Conservation (phyloP, 2,797 vertebrate species). For the Margarornis squamiger region DNA sequence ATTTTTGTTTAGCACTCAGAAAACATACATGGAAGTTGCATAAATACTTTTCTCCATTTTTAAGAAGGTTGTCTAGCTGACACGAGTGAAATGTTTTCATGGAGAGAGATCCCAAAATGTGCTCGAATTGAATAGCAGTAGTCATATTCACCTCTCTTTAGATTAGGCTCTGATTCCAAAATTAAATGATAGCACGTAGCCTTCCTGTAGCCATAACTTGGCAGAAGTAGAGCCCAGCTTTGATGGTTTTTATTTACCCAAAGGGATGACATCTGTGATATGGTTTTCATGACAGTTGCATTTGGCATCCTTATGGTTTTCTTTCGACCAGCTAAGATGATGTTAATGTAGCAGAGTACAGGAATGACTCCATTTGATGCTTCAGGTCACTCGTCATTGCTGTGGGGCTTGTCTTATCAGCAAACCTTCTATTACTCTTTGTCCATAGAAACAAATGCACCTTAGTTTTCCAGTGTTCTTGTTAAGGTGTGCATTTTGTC, state of each 20-base stretch:
- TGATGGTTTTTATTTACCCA: not conserved
- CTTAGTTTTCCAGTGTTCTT: not conserved
- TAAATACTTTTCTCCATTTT: not conserved
- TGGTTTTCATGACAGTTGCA: not conserved
- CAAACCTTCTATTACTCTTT: not conserved
- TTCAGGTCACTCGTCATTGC: not conserved
- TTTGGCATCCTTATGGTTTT: not conserved
- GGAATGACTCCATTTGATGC: not conserved
- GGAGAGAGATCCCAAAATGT: not conserved
- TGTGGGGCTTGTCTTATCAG: not conserved
- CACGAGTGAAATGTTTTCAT: not conserved
- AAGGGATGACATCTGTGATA: not conserved
- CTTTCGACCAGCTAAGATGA: not conserved
- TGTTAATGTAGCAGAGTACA: not conserved
- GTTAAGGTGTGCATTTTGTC: not conserved
- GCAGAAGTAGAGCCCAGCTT: not conserved
- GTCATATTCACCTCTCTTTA: not conserved
- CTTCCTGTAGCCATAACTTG: not conserved
- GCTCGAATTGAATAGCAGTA: not conserved
- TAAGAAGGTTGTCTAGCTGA: not conserved
- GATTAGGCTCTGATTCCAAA: not conserved
- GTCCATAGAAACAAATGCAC: not conserved
- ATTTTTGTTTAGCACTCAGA: not conserved
- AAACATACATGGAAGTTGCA: not conserved
- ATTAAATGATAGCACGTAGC: not conserved